These are phyloP conservation scores for Oscheius onirici DNA, from an alignment of 2,888 invertebrate genomes.

Conservation along the genomic window DNA sequence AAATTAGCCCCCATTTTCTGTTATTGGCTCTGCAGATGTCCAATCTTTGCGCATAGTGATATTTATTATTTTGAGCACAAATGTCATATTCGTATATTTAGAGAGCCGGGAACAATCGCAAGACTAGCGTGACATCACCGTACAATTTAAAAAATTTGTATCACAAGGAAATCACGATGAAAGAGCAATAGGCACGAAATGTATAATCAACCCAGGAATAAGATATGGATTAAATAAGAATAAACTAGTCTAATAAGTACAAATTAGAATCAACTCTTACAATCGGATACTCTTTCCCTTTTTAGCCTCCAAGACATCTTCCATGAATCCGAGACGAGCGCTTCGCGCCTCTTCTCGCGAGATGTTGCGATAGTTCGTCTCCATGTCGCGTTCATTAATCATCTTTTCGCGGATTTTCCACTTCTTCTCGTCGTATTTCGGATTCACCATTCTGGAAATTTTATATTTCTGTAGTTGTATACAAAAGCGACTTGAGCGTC, in stretches of 20 bases:
- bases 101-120: too few relatives aligned
- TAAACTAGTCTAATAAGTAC: not conserved
- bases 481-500: slow-evolving; percentile 48
- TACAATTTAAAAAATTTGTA: too few relatives aligned
- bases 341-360: slow-evolving; percentile 62
- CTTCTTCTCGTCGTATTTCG: slow-evolving; percentile 63
- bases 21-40: too few relatives aligned
- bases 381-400: slow-evolving; percentile 61
- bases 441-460: slow-evolving; percentile 57
- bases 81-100: too few relatives aligned
- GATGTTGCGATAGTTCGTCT: slow-evolving; percentile 59
- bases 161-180: too few relatives aligned
- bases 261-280: not conserved
- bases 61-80: too few relatives aligned
- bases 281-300: slow-evolving; percentile 50
- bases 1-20: too few relatives aligned
- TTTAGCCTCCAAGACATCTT: slow-evolving; percentile 58
- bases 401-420: slow-evolving; percentile 64
- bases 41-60: too few relatives aligned
- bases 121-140: too few relatives aligned
- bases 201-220: not conserved
- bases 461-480: not conserved
- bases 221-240: not conserved
- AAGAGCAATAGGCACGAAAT: not conserved
- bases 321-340: slow-evolving; percentile 59